Evolutionary conservation across 2,888 invertebrate species (phyloP).

Genomic region (Acrobeloides nanus): DNA sequence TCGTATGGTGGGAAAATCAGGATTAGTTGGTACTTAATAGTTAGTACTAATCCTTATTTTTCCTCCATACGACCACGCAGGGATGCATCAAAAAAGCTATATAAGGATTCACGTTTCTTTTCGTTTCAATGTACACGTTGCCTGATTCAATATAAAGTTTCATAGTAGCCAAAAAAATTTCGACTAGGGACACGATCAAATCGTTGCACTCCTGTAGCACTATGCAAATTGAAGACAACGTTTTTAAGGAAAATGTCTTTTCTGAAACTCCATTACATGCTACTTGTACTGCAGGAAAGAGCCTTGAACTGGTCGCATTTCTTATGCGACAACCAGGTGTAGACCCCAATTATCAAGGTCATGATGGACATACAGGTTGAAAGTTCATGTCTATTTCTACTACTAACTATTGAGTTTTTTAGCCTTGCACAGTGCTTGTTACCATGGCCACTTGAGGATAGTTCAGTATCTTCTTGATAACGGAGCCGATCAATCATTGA

Average conservation of each 20-base stretch:
- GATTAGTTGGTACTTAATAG: no score
- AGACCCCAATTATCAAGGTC: conserved; percentile 57
- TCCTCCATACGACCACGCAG: no score
- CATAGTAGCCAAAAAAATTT: no score
- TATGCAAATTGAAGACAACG: conserved; percentile 44
- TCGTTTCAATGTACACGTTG: no score
- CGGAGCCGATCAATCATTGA: conserved; percentile 57
- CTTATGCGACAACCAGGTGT: conserved; percentile 56
- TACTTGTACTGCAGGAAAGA: conserved; percentile 57
- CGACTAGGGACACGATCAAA: conserved; percentile 57
- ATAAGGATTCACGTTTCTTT: no score
- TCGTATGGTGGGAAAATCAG: no score
- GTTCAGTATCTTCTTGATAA: conserved; percentile 58
- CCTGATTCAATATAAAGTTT: no score
- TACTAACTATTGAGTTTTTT: conserved; percentile 16
- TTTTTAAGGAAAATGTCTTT: conserved; percentile 56
- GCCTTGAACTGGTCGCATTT: conserved; percentile 56
- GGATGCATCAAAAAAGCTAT: no score
- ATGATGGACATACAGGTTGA: conserved; percentile 58
- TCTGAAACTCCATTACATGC: conserved; percentile 58
- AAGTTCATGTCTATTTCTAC: background rate
- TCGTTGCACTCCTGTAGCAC: conserved; percentile 57
- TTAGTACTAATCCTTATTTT: no score
- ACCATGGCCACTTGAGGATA: conserved; percentile 57
- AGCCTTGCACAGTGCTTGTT: conserved; percentile 58